Percentiles rank a stretch among this genome's conserved stretches.
phyloP scores from a whole-genome alignment of 2,113 vertebrate genomes.

The Corythoichthys haematopterus region DNA sequence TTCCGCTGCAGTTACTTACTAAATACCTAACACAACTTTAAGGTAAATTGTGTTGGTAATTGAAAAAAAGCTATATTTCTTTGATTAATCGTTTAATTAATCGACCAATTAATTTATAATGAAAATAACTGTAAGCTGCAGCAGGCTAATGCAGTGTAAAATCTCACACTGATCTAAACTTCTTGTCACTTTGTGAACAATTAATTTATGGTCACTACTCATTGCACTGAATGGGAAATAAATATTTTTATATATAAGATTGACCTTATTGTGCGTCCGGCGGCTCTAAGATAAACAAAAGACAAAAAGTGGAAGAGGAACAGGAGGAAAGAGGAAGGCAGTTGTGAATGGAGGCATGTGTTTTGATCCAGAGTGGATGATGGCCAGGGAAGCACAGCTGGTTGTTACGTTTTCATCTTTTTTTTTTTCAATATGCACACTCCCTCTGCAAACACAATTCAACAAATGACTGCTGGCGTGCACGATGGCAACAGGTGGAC shows the following conservation, averaged over 20 bases:
- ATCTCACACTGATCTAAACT: too few species aligned
- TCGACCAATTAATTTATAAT: too few species aligned
- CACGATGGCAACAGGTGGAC: constrained; percentile 61
- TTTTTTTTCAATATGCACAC: constrained; percentile 24
- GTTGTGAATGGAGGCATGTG: constrained; percentile 42
- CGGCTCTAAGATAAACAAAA: constrained; percentile 9
- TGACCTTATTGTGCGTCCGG: not conserved
- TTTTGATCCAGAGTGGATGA: constrained; percentile 23
- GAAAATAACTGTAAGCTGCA: too few species aligned
- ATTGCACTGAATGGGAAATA: not conserved
- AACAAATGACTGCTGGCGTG: constrained; percentile 41
- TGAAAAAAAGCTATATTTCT: too few species aligned
- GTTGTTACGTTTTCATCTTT: not conserved
- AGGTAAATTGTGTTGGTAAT: too few species aligned
- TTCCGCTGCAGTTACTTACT: too few species aligned
- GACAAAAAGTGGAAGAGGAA: constrained; percentile 45
- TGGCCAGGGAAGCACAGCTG: constrained; percentile 47
- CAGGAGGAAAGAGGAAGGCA: constrained; percentile 37
- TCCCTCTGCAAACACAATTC: constrained; percentile 36
- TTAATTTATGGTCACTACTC: not conserved
- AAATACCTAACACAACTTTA: too few species aligned
- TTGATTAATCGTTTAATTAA: too few species aligned
- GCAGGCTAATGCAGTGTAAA: too few species aligned
- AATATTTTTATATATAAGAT: not conserved
- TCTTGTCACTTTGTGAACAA: too few species aligned